Conservation (phyloP, 2,113 vertebrate species). For the Mustela nigripes region DNA sequence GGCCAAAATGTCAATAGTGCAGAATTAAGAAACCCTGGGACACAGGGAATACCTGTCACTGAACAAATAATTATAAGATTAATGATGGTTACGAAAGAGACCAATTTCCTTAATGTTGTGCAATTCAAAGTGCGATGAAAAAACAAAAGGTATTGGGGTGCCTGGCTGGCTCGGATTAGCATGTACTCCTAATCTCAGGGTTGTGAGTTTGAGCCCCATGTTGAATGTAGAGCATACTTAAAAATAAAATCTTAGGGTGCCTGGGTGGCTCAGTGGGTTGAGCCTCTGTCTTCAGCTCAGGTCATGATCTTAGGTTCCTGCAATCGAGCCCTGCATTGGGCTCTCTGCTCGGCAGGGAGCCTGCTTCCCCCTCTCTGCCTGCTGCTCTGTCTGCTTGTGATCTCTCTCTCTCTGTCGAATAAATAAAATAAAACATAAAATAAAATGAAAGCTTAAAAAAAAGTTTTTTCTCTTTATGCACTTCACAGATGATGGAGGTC, state of each 20-base stretch:
- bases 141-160: neutral
- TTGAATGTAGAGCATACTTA: neutral
- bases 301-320: too few relatives aligned
- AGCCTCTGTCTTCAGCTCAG: too few relatives aligned
- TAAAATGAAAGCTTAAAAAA: neutral
- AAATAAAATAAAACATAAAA: too few relatives aligned
- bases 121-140: slow-evolving; percentile 8
- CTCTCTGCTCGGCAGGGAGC: too few relatives aligned
- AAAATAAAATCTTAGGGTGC: neutral
- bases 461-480: neutral
- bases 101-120: neutral
- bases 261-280: too few relatives aligned
- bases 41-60: neutral
- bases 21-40: neutral
- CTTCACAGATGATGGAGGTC: neutral
- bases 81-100: neutral
- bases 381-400: too few relatives aligned
- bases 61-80: neutral
- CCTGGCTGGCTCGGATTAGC: neutral
- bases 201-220: neutral
- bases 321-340: too few relatives aligned
- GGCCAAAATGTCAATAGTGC: neutral
- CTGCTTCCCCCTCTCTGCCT: too few relatives aligned
- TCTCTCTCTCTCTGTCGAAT: too few relatives aligned
- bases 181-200: neutral